Conservation (phyloP, 2,113 vertebrate genomes). For the Melanostigma gelatinosum region DNA sequence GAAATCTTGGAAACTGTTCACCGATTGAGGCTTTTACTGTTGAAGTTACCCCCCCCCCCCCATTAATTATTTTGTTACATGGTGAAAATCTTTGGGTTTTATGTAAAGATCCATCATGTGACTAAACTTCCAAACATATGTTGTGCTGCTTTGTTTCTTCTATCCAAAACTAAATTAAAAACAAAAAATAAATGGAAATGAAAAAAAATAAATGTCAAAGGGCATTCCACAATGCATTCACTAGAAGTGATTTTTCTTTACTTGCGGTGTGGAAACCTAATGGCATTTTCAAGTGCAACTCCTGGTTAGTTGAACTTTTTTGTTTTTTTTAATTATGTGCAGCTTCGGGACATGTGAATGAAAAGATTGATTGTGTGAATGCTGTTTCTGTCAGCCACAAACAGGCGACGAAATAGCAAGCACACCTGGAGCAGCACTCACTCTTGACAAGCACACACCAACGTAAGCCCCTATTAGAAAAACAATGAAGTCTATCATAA, state of each 20-base stretch:
- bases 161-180: constrained; percentile 42
- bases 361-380: constrained; percentile 80
- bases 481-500: constrained; percentile 78
- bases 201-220: constrained; percentile 53
- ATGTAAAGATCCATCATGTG: neutral
- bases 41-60: too few relatives aligned
- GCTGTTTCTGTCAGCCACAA: constrained; percentile 78
- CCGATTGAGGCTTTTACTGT: neutral
- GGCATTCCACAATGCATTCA: constrained; percentile 65
- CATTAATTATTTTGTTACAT: neutral
- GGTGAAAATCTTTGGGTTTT: neutral
- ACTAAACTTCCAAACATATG: constrained; percentile 5
- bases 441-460: constrained; percentile 70
- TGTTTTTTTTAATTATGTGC: constrained; percentile 73
- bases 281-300: constrained; percentile 69
- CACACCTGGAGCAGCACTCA: constrained; percentile 74
- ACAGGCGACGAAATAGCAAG: constrained; percentile 77
- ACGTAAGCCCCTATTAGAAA: constrained; percentile 71
- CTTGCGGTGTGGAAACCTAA: constrained; percentile 52
- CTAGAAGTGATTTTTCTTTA: constrained; percentile 36
- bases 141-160: constrained; percentile 30
- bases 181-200: constrained; percentile 40
- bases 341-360: constrained; percentile 76
- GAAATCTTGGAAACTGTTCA: neutral
- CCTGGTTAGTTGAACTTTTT: constrained; percentile 70